A percentile compares a stretch with the other conserved stretches of the same genome.
Conservation (phyloP, 2,113 vertebrate genomes). For the Lanius ludovicianus region DNA sequence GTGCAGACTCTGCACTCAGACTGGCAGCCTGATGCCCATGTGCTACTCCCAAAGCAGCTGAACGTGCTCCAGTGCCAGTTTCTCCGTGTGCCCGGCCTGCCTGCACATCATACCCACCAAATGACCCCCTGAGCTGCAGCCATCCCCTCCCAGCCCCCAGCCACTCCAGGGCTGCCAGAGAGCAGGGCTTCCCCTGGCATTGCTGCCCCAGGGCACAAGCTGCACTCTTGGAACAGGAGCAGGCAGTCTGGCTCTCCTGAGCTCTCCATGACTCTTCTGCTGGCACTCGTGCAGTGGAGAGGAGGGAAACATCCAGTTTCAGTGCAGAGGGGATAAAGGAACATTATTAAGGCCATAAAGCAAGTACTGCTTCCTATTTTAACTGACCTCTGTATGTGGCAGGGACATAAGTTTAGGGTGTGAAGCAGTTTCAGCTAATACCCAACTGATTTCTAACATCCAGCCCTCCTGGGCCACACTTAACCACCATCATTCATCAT, state of each 20-base stretch:
- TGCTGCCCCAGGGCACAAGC: neutral
- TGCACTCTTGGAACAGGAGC: neutral
- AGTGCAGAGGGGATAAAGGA: neutral
- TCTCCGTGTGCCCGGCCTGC: neutral
- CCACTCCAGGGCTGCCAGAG: neutral
- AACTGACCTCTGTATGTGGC: neutral
- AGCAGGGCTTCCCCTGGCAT: neutral
- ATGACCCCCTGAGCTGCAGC: fast-evolving
- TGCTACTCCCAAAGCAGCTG: neutral
- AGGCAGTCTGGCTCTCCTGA: neutral
- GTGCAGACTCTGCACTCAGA: neutral
- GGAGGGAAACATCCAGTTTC: neutral
- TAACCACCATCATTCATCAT: neutral
- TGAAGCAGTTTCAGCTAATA: neutral
- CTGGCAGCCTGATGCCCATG: neutral
- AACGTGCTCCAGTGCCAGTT: neutral
- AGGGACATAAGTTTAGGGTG: neutral
- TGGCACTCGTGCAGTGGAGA: neutral
- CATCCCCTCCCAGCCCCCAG: neutral
- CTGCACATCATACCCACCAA: neutral
- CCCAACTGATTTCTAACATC: neutral
- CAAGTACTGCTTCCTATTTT: neutral
- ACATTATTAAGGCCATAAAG: neutral
- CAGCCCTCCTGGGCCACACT: neutral
- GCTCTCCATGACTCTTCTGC: neutral